phyloP scores from a whole-genome alignment of 2,888 invertebrate genomes.

The Sarcophaga variegata region DNA sequence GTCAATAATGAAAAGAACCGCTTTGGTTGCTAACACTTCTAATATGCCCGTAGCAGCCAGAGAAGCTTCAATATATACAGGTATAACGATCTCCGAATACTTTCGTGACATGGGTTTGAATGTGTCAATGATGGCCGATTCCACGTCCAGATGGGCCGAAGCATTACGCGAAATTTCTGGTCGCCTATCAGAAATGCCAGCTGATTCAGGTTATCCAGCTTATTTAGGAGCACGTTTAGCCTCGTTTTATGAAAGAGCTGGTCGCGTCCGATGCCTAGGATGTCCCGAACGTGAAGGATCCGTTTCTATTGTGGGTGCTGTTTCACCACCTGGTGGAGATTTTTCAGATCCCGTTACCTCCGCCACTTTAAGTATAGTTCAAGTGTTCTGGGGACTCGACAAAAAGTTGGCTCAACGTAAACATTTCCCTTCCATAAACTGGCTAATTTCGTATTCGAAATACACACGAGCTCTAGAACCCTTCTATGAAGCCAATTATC shows the following conservation, averaged over 20 bases:
- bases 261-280: constrained; percentile 97
- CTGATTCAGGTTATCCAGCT: constrained; percentile 98
- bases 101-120: constrained; percentile 99
- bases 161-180: constrained; percentile 98
- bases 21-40: constrained; percentile 99
- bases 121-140: constrained; percentile 99
- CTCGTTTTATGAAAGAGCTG: constrained; percentile 99
- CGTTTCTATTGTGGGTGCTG: constrained; percentile 99
- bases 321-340: constrained; percentile 99
- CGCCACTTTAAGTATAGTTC: constrained; percentile 98
- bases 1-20: constrained; percentile 99
- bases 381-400: constrained; percentile 99
- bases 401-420: constrained; percentile 99
- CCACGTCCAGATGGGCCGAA: constrained; percentile 99
- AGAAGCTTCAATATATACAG: constrained; percentile 99
- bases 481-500: constrained; percentile 98
- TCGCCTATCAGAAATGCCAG: constrained; percentile 99
- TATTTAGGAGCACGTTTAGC: constrained; percentile 98
- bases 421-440: constrained; percentile 99
- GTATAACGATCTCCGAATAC: constrained; percentile 99
- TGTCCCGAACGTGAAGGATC: constrained; percentile 99
- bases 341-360: constrained; percentile 99
- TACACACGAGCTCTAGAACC: constrained; percentile 99
- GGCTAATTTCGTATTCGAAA: constrained; percentile 99
- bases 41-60: constrained; percentile 99